Evolutionary conservation across 2,797 vertebrate species (phyloP).

Genomic region (Pyrocephalus nanus): DNA sequence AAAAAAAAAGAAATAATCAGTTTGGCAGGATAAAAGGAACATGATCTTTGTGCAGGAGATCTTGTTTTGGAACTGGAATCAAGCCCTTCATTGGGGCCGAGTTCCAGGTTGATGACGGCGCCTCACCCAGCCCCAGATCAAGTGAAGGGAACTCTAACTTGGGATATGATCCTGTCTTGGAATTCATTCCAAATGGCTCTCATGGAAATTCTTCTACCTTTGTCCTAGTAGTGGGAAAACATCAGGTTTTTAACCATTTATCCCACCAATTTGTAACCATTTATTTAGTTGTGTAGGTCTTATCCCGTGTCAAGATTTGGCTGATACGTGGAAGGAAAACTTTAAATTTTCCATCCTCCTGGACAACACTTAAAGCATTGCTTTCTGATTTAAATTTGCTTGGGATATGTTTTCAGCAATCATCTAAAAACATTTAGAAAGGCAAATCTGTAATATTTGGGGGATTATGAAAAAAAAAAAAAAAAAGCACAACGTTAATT

Average conservation of each 20-base stretch:
- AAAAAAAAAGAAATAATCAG: fast-evolving
- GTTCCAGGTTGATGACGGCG: not conserved
- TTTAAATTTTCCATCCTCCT: not conserved
- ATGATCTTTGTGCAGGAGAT: not conserved
- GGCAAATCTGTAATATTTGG: not conserved
- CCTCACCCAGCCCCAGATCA: not conserved
- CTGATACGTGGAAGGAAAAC: fast-evolving
- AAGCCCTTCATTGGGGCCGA: not conserved
- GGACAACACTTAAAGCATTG: not conserved
- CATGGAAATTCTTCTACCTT: not conserved
- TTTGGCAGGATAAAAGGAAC: constrained; percentile 28
- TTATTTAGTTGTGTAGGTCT: not conserved
- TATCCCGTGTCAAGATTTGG: not conserved
- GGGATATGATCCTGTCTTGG: not conserved
- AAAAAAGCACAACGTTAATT: not conserved
- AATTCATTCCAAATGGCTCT: not conserved
- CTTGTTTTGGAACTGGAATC: not conserved
- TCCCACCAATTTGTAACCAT: too few species aligned
- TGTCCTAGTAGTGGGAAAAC: not conserved
- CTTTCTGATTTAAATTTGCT: too few species aligned
- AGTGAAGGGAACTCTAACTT: not conserved
- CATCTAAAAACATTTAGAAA: not conserved
- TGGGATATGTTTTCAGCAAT: not conserved
- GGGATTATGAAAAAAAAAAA: not conserved
- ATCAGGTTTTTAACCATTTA: not conserved